Evolutionary conservation across 2,797 vertebrate species (phyloP), one percentile per base, ranked within the genome.

Genomic region (Discoglossus pictus): DNA sequence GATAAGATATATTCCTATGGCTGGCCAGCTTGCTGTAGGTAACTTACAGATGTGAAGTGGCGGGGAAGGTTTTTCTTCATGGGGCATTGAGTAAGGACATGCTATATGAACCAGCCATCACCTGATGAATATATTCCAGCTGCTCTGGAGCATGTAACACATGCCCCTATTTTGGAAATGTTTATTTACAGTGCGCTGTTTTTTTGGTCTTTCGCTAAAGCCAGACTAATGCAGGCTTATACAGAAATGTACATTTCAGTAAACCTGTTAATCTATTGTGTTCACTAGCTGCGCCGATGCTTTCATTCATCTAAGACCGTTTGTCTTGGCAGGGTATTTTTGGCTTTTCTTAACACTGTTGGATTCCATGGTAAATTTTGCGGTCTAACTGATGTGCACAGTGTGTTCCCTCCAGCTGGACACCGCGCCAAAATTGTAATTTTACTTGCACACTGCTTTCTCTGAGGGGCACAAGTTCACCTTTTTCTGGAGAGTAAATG

Each of bases 351-450:
- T 36, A 36, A 16, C 25, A 35, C 40, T 65, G 10, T 35, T 34
- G 52, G 50, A 46, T 52, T 44, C 17, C n/a, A 24, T 54, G 61
- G 39, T 65, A 24, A 54, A 44, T 53, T 44, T 43, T 65, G 61
- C n/a, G 17, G 25, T 35, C 20, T 47, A 18, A 62, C 44, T 43
- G 61, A 64, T 64, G 35, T 62, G 36, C 36, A 53, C 61, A 52
- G 61, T 52, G 20, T 52, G 38, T 24, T 39, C 20, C 47, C 38
- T 18, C 23, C 38, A 17, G 21, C 31, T 39, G 9, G 17, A 47
- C 17, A 3, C 18, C 5, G 9, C 21, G 48, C 24, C 38, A 43
- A 48, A 51, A 38, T 53, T 21, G 48, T 64, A 24, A 52, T 50
- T 52, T 42, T 35, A 51, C 21, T 65, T 46, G 53, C 40, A 44